A percentile compares a stretch with the other conserved stretches of the same genome.
These are phyloP conservation scores for Falco punctatus DNA, from an alignment of 2,113 vertebrate species.

Conservation along the genomic window DNA sequence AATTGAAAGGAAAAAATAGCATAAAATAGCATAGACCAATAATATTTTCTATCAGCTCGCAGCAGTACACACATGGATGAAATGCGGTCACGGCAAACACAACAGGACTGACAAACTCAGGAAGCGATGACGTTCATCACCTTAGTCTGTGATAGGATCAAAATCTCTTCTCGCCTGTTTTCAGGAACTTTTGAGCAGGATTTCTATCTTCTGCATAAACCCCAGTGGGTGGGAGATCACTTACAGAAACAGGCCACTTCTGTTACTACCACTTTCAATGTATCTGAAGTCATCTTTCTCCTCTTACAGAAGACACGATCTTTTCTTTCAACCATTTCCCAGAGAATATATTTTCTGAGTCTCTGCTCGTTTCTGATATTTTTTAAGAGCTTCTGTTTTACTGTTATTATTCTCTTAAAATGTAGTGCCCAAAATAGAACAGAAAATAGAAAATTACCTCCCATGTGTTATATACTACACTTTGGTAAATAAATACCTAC, in stretches of 20 bases:
- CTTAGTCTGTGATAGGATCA: not conserved
- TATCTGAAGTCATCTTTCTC: not conserved
- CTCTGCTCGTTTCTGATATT: not conserved
- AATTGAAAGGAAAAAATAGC: not conserved
- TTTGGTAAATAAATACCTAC: not conserved
- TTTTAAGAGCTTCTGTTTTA: not conserved
- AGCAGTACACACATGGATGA: fast-evolving
- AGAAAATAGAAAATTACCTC: not conserved
- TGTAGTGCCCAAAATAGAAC: not conserved
- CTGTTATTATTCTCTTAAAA: not conserved
- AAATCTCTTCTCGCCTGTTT: not conserved
- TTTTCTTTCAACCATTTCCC: not conserved
- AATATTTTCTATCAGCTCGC: not conserved
- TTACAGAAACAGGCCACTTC: not conserved
- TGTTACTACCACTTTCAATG: not conserved
- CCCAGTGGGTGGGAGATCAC: not conserved
- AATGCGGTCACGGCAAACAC: not conserved
- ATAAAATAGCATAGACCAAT: not conserved
- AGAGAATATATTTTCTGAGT: not conserved
- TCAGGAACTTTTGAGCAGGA: not conserved
- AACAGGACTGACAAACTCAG: not conserved
- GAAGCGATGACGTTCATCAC: fast-evolving
- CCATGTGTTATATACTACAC: not conserved
- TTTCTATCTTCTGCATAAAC: not conserved
- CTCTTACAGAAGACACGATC: not conserved